Conservation (phyloP, 2,113 vertebrate genomes). For the Shinisaurus crocodilurus region DNA sequence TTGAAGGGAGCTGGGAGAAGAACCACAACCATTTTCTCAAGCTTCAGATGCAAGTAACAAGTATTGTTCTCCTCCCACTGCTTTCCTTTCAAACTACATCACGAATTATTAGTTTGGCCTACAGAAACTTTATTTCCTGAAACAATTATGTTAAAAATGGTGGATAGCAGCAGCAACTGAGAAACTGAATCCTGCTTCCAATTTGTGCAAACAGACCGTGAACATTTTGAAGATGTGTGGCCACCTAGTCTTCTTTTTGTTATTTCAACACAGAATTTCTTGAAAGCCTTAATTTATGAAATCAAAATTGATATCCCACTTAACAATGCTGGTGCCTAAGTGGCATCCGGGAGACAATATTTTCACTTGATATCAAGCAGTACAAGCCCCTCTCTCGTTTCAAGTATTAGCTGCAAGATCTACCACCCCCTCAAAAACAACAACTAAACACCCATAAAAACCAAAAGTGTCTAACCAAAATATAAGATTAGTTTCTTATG, state of each 20-base stretch:
- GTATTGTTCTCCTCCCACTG: neutral
- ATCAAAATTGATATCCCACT: conserved; percentile 36
- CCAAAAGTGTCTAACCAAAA: conserved; percentile 46
- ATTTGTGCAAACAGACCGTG: neutral
- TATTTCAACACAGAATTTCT: conserved; percentile 1
- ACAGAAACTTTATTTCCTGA: neutral
- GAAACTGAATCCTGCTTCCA: conserved; percentile 6
- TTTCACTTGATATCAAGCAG: conserved; percentile 49
- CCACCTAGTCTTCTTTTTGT: conserved; percentile 27
- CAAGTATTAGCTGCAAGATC: conserved; percentile 67
- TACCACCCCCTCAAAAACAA: neutral
- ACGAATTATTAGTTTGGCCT: neutral
- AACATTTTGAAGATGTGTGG: conserved; percentile 27
- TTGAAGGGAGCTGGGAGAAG: neutral
- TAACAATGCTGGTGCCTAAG: conserved; percentile 3
- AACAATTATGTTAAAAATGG: accelerated
- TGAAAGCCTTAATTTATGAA: conserved; percentile 26
- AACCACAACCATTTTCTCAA: neutral
- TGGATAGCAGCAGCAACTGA: neutral
- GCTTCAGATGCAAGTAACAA: neutral
- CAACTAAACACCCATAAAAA: neutral
- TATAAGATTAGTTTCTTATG: conserved; percentile 46
- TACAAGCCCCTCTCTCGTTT: conserved; percentile 54
- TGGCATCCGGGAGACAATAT: conserved; percentile 21
- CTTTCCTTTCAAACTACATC: accelerated